A percentile compares a stretch with the other conserved stretches of the same genome.
These are phyloP conservation scores for Platygyra sinensis DNA, from an alignment of 64 coral and sea anemone species.

Conservation along the genomic window DNA sequence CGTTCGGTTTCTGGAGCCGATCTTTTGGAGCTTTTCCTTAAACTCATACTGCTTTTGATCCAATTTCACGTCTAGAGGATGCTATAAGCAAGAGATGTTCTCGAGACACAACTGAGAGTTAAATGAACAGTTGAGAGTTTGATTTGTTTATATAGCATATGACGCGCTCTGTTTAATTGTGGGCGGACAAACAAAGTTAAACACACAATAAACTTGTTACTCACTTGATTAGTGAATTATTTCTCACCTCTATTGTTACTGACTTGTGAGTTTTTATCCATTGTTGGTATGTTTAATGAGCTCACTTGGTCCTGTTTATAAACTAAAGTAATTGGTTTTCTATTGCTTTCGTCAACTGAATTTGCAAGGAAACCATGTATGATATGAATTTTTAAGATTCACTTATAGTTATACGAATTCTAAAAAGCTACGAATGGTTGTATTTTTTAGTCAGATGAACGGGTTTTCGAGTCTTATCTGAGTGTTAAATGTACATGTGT, in stretches of 20 bases:
- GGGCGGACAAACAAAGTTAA: background rate
- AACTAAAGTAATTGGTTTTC: too few relatives aligned
- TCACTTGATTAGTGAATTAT: slow-evolving; percentile 27
- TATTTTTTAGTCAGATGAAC: too few relatives aligned
- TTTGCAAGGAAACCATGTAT: background rate
- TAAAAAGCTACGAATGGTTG: too few relatives aligned
- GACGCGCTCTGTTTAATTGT: background rate
- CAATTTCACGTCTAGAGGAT: background rate
- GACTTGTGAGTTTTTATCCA: background rate
- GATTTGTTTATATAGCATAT: background rate
- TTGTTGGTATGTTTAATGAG: background rate
- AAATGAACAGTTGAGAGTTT: background rate
- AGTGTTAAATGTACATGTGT: too few relatives aligned
- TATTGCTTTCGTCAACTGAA: background rate
- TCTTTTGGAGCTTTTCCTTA: background rate
- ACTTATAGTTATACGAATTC: too few relatives aligned
- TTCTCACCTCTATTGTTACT: slow-evolving; percentile 17
- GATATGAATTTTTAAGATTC: too few relatives aligned
- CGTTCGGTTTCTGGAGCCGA: background rate
- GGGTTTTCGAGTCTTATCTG: too few relatives aligned
- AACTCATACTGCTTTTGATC: background rate
- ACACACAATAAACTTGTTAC: background rate
- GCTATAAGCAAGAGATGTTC: background rate
- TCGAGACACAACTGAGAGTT: background rate
- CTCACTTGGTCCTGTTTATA: background rate